These are phyloP conservation scores for Graptemys geographica DNA, from an alignment of 2,797 vertebrate genomes.

Conservation along the genomic window DNA sequence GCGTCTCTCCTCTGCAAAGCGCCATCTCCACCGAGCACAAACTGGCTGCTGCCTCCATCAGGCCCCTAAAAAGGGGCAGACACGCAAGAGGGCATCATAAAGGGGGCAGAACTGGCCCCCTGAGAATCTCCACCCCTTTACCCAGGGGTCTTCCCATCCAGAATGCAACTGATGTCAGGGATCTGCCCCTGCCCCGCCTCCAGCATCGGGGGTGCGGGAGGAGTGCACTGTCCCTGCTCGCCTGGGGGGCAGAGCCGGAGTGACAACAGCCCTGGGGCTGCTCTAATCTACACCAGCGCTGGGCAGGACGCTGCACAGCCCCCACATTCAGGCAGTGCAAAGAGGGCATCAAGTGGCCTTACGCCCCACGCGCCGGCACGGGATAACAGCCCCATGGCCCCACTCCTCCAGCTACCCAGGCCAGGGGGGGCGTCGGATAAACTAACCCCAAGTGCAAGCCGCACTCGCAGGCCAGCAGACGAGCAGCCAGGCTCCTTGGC, in stretches of 20 bases:
- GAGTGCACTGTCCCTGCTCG: not conserved
- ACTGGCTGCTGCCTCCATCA: not conserved
- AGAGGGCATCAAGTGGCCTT: not conserved
- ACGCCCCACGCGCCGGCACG: not conserved
- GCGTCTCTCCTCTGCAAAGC: not conserved
- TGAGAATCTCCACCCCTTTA: not conserved
- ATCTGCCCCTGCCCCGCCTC: not conserved
- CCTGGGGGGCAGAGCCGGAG: not conserved
- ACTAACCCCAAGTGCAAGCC: not conserved
- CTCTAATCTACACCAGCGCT: not conserved
- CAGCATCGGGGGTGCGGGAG: not conserved
- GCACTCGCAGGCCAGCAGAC: not conserved
- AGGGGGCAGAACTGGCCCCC: not conserved
- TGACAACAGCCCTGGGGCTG: not conserved
- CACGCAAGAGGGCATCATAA: not conserved
- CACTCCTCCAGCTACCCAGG: not conserved
- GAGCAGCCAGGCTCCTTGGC: not conserved
- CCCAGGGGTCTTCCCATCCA: not conserved
- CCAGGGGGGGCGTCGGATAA: not conserved
- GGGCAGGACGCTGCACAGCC: not conserved
- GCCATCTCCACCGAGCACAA: not conserved
- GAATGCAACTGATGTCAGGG: not conserved
- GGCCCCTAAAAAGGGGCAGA: not conserved
- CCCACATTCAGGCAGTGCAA: not conserved
- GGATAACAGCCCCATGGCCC: not conserved